Evolutionary conservation across 2,797 vertebrate species (phyloP).

Genomic region (Hydrocynus forskahlii): DNA sequence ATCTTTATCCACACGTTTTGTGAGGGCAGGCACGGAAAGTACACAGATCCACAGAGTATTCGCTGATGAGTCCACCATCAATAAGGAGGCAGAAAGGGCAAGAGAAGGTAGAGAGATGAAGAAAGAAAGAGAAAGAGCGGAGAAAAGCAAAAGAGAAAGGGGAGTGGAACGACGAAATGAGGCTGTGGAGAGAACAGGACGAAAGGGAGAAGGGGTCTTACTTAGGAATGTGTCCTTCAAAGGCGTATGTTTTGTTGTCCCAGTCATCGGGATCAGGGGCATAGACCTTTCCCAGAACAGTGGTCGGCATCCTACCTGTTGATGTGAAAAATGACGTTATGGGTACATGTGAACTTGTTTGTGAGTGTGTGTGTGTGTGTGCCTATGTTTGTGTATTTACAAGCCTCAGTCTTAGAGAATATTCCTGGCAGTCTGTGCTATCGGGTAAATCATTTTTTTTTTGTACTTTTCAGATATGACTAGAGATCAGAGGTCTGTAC

Average conservation of each 20-base stretch:
- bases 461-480: too few species aligned
- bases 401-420: too few species aligned
- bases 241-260: constrained; percentile 91
- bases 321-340: constrained; percentile 51
- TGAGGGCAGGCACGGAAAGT: background rate
- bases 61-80: constrained; percentile 32
- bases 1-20: background rate
- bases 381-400: too few species aligned
- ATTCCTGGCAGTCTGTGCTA: too few species aligned
- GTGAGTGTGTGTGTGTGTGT: too few species aligned
- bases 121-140: background rate
- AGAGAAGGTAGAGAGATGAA: background rate
- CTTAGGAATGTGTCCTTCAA: constrained; percentile 87
- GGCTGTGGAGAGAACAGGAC: background rate
- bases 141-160: background rate
- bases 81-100: constrained; percentile 2
- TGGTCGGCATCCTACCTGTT: constrained; percentile 84
- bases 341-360: background rate
- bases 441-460: too few species aligned
- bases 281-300: constrained; percentile 86
- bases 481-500: too few species aligned
- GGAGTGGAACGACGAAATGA: constrained; percentile 17
- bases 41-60: constrained; percentile 1
- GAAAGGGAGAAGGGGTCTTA: constrained; percentile 71
- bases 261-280: constrained; percentile 90